Base-by-base conservation (phyloP, 2,888 invertebrate genomes). In the Mesorhabditis spiculigera region DNA sequence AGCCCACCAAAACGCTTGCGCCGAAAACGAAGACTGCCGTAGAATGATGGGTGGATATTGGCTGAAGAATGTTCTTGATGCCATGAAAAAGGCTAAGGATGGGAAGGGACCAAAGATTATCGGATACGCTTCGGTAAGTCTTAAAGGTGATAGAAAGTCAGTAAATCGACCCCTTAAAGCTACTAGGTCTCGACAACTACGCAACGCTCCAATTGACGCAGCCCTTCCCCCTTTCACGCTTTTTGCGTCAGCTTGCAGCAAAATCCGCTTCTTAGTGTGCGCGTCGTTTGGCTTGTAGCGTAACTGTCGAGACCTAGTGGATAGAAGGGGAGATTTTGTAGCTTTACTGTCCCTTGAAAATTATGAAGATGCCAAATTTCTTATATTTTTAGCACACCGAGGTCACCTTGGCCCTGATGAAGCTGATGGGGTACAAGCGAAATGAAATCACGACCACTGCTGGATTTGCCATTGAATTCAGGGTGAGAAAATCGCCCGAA, bases 11-110 rank as follows among this genome's bases (percentile, higher is more conserved):
- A 78, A 72, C 66, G 72, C 73, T 5, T 81, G 81, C 67, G 79
- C 80, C 16, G 69, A 77, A 10, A 75, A 78, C 65, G 70, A 63
- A 4, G 75, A 76, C 41, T 81, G 81, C 63, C 65, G 77, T n/a
- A 65, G 75, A 28, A 67, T 81, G 73, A 81, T 81, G 81, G 79
- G 74, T 45, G 80, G 81, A 45, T 68, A 67, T 43, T 79, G 81
- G 81, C 69, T 81, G 44, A 67, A 77, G 42, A 67, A 78, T 63
- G 61, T 79, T 43, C 6, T 81, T 6, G 71, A 73, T 28, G 66
- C 69, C 5, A 43, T 81, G 58, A 50, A 68, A 10, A 68, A 67
- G 28, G 71, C 71, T 3, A 68, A 69, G n/a, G 44, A 61, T 5
- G 76, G 76, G 45, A 72, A 75, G 63, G 71, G 73, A 28, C 69